phyloP scores from a whole-genome alignment of 2,888 invertebrate species.

The Mesorhabditis sp. region DNA sequence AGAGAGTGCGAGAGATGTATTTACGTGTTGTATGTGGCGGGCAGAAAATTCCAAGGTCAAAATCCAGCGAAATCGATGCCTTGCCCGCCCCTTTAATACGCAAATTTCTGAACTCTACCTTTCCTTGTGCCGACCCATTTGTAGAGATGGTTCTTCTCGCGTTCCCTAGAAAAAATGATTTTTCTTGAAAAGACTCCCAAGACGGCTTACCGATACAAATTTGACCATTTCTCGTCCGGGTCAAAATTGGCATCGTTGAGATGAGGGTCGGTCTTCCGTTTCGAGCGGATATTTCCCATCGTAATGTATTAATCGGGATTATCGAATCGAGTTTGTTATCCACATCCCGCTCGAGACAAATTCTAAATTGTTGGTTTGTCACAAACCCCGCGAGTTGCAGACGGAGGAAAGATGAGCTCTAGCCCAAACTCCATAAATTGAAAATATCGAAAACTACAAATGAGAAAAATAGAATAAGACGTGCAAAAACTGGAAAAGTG shows the following conservation, averaged over 20 bases:
- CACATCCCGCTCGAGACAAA: too few relatives aligned
- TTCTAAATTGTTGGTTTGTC: too few relatives aligned
- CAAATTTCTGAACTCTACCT: constrained; percentile 16
- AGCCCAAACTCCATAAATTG: too few relatives aligned
- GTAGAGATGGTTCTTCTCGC: constrained; percentile 58
- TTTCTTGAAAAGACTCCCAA: background rate
- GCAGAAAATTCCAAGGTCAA: background rate
- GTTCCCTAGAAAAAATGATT: constrained; percentile 50
- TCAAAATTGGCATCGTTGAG: constrained; percentile 30
- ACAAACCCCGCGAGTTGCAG: too few relatives aligned
- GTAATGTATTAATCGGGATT: too few relatives aligned
- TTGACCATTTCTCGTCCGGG: constrained; percentile 57
- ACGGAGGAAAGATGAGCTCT: too few relatives aligned
- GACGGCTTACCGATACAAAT: constrained; percentile 42
- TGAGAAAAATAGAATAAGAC: too few relatives aligned
- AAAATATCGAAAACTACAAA: too few relatives aligned
- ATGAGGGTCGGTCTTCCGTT: background rate
- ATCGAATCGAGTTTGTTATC: too few relatives aligned
- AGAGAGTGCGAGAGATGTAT: too few relatives aligned
- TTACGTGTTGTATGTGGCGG: background rate
- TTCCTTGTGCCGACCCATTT: constrained; percentile 57
- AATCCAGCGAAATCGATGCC: background rate
- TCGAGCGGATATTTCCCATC: background rate
- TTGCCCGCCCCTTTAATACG: background rate
- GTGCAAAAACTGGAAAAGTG: too few relatives aligned